Conservation (phyloP, 2,797 vertebrate genomes). For the Premnoplex brunnescens region DNA sequence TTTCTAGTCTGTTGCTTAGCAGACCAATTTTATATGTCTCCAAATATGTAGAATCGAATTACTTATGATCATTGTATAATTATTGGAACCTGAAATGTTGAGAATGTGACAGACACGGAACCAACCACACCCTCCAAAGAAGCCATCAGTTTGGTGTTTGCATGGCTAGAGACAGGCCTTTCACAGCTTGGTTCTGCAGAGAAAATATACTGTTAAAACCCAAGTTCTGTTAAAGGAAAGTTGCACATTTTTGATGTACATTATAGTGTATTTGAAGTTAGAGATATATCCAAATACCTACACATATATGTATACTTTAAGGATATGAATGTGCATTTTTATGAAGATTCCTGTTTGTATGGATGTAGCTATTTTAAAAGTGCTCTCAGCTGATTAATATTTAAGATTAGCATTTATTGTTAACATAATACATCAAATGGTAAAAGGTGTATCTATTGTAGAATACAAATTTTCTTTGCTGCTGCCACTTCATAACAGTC, state of each 20-base stretch:
- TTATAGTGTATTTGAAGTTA: background rate
- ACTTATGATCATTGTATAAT: background rate
- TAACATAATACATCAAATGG: background rate
- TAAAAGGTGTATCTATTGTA: background rate
- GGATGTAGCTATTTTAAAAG: background rate
- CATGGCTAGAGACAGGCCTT: background rate
- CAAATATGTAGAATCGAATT: background rate
- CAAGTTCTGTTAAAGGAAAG: background rate
- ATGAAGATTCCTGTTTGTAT: background rate
- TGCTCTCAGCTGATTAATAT: background rate
- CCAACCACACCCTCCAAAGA: background rate
- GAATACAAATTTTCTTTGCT: background rate
- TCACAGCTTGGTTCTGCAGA: background rate
- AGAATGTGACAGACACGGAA: background rate
- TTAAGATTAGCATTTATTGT: background rate
- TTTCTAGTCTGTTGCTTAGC: background rate
- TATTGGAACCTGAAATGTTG: background rate
- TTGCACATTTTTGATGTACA: background rate
- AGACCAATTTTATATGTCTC: background rate
- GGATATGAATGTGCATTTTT: background rate
- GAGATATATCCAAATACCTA: background rate
- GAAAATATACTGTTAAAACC: background rate
- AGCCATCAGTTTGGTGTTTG: background rate
- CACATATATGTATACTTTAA: background rate
- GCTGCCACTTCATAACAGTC: background rate